Percentiles rank a stretch among this genome's conserved stretches.
These are phyloP conservation scores for Drosophila hydei DNA, from an alignment of 1,140 invertebrate species.

Conservation along the genomic window DNA sequence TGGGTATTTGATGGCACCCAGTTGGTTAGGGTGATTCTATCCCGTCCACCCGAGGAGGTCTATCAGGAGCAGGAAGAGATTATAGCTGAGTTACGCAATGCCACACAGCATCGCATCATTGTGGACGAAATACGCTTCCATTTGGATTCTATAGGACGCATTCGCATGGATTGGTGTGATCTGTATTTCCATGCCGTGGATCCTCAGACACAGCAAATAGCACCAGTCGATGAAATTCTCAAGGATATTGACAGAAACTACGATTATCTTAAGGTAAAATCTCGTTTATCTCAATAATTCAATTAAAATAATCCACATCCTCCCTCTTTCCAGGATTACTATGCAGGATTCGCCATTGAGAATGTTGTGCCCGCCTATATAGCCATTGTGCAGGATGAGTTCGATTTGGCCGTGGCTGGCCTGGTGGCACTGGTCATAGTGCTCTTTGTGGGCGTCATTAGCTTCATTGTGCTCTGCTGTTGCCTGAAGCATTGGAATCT, in stretches of 20 bases:
- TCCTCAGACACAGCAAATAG: slow-evolving; percentile 89
- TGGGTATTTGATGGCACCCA: slow-evolving; percentile 94
- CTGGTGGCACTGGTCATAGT: slow-evolving; percentile 94
- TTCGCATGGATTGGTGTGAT: slow-evolving; percentile 92
- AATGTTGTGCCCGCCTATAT: slow-evolving; percentile 90
- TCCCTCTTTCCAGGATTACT: slow-evolving; percentile 69
- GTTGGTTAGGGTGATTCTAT: slow-evolving; percentile 91
- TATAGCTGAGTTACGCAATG: slow-evolving; percentile 89
- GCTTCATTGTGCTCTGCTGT: slow-evolving; percentile 94
- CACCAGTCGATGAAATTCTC: slow-evolving; percentile 91
- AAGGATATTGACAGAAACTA: slow-evolving; percentile 94
- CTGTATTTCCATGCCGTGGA: slow-evolving; percentile 95
- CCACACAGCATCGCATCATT: slow-evolving; percentile 90
- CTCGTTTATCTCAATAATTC: not conserved
- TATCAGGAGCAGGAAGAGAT: slow-evolving; percentile 89
- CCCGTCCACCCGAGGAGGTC: slow-evolving; percentile 89
- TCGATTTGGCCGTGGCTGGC: slow-evolving; percentile 93
- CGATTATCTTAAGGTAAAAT: slow-evolving; percentile 89
- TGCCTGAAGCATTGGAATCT: slow-evolving; percentile 91
- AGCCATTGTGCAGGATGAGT: slow-evolving; percentile 87
- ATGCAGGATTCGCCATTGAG: slow-evolving; percentile 90
- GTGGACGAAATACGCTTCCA: slow-evolving; percentile 92
- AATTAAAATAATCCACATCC: slow-evolving; percentile 75
- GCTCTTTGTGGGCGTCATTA: slow-evolving; percentile 93
- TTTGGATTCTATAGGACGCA: slow-evolving; percentile 88